A percentile compares a stretch with the other conserved stretches of the same genome.
Conservation (phyloP, 2,113 vertebrate species). For the Ovibos moschatus region DNA sequence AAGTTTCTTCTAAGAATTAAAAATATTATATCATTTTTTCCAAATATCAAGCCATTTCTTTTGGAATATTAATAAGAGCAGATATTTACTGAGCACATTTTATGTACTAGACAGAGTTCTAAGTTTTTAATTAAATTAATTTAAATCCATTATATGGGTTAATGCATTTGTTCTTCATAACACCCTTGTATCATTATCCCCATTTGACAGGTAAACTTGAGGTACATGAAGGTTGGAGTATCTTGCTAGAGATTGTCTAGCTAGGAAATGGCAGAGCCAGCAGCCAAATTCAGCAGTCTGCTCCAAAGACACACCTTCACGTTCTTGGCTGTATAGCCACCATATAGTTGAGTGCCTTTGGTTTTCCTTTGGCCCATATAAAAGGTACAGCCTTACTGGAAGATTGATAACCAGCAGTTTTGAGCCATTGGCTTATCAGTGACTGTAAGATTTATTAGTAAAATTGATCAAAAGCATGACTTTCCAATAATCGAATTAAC, state of each 20-base stretch:
- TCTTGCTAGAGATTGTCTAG: not conserved
- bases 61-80: not conserved
- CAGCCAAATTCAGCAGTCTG: not conserved
- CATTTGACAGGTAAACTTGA: not conserved
- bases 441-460: not conserved
- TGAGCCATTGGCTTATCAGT: not conserved
- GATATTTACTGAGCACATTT: not conserved
- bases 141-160: not conserved
- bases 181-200: no score
- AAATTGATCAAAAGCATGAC: not conserved
- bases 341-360: not conserved
- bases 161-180: not conserved
- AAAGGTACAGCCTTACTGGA: not conserved
- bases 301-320: not conserved
- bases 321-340: not conserved
- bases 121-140: not conserved
- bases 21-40: not conserved
- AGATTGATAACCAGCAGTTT: not conserved
- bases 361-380: not conserved
- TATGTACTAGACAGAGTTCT: not conserved
- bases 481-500: not conserved
- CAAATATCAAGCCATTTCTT: not conserved
- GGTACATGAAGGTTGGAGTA: not conserved
- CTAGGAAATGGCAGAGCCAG: not conserved
- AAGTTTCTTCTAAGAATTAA: not conserved